A percentile compares a stretch with the other conserved stretches of the same genome.
Evolutionary conservation across 1,140 invertebrate species (phyloP).

Genomic region (Asobara japonica): DNA sequence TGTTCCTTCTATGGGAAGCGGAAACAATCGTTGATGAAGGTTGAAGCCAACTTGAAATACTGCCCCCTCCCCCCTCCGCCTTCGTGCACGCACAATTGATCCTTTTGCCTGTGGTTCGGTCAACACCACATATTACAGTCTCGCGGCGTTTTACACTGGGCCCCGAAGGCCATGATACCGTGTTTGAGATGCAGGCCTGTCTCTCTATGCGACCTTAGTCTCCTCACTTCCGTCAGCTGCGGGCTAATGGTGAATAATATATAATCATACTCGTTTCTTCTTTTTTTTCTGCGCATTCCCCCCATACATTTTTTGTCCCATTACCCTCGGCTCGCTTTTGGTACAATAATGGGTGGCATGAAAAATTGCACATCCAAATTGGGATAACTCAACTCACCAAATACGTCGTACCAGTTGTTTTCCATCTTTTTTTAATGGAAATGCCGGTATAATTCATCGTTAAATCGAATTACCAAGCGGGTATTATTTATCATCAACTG

Average conservation of each 20-base stretch:
- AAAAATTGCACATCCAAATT: background rate
- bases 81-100: conserved; percentile 28
- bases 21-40: background rate
- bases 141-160: conserved; percentile 1
- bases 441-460: background rate
- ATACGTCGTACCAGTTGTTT: background rate
- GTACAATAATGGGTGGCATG: background rate
- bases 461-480: background rate
- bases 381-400: background rate
- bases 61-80: background rate
- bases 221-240: conserved; percentile 51
- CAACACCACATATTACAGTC: background rate
- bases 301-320: conserved; percentile 9
- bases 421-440: background rate
- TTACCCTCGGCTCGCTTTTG: background rate
- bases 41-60: background rate
- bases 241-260: conserved; percentile 44
- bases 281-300: background rate
- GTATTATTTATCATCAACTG: background rate
- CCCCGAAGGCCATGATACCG: conserved; percentile 41
- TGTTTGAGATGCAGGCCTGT: conserved; percentile 45
- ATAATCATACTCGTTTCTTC: conserved; percentile 30
- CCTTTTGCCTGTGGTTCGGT: conserved; percentile 2
- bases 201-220: conserved; percentile 45
- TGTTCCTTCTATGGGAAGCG: background rate